Evolutionary conservation across 2,797 vertebrate species (phyloP), one percentile per base, ranked within the genome.

Genomic region (Amphiprion clarkii): DNA sequence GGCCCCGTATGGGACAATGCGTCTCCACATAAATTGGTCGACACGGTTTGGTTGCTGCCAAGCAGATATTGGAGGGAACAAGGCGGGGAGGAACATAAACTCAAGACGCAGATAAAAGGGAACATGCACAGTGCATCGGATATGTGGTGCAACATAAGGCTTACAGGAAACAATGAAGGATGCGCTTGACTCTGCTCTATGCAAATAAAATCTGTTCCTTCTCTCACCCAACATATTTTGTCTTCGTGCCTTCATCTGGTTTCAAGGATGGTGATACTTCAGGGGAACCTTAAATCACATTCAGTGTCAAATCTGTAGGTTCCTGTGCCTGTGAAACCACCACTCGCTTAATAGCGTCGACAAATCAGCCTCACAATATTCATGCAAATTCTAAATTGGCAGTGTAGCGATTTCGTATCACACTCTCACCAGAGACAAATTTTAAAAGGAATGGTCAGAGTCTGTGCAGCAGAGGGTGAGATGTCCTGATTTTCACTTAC

Each of bases 21-120:
- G 31, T 85, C 84, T 76, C 88, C 54, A 61, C 80, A 82, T 84
- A 88, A 92, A 90, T 92, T 88, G 88, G 71, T 76, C 75, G 36
- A 87, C 89, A 76, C 27, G 29, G 74, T 80, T 84, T 60, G 76
- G 61, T 85, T 71, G 81, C 79, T 79, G 73, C 67, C 74, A 48
- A 76, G 69, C 63, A 74, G 74, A 88, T 82, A 86, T 71, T 75
- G 78, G 73, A 81, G 57, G 70, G 72, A 88, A 87, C 80, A 81
- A 82, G 82, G 76, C 56, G 19, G 66, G 33, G 79, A 77, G 68
- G 73, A 70, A 57, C 82, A 76, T 72, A 76, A 86, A 74, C 40
- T 79, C 8, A 2, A 75, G 76, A 67, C 7, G 29, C 59, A 75
- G 83, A 89, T 88, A 73, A 87, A 77, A 76, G 74, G 42, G 78